These are phyloP conservation scores for Cabera pusaria DNA, from an alignment of 2,888 invertebrate genomes.

Conservation along the genomic window DNA sequence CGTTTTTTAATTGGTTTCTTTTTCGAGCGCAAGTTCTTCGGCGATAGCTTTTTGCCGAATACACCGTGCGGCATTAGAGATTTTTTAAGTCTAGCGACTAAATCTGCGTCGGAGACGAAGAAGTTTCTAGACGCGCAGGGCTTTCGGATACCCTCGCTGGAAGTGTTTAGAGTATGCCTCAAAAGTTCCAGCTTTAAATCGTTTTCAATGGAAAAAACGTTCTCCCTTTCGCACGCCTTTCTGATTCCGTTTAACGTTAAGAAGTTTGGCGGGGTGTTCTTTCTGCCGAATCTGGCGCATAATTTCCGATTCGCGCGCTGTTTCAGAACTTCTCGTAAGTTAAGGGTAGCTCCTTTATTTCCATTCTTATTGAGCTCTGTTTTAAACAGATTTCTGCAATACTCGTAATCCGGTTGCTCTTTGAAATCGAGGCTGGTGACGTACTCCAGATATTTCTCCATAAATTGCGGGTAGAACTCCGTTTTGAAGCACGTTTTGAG, in stretches of 20 bases:
- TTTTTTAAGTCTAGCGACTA: conserved; percentile 72
- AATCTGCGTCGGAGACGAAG: conserved; percentile 74
- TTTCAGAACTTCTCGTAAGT: conserved; percentile 69
- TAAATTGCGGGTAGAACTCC: conserved; percentile 85
- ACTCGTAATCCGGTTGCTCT: conserved; percentile 89
- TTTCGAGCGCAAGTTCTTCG: conserved; percentile 86
- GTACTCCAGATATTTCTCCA: conserved; percentile 88
- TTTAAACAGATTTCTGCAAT: conserved; percentile 86
- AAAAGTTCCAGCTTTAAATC: conserved; percentile 69
- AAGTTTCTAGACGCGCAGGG: conserved; percentile 75
- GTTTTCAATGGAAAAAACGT: conserved; percentile 68
- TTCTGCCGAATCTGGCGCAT: conserved; percentile 61
- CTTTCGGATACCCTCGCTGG: conserved; percentile 72
- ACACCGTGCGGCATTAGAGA: conserved; percentile 77
- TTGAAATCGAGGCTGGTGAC: conserved; percentile 88
- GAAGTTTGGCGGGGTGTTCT: conserved; percentile 69
- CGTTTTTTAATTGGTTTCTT: conserved; percentile 74
- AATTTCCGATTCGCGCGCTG: conserved; percentile 62
- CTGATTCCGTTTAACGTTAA: conserved; percentile 65
- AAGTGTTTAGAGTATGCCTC: conserved; percentile 69
- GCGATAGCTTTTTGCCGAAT: conserved; percentile 80
- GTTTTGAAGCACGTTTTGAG: conserved; percentile 85
- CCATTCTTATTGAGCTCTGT: conserved; percentile 85
- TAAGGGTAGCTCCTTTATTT: conserved; percentile 60
- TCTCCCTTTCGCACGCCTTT: conserved; percentile 70